phyloP scores from a whole-genome alignment of 2,113 vertebrate species.

The Epinephelus cyanopodus region DNA sequence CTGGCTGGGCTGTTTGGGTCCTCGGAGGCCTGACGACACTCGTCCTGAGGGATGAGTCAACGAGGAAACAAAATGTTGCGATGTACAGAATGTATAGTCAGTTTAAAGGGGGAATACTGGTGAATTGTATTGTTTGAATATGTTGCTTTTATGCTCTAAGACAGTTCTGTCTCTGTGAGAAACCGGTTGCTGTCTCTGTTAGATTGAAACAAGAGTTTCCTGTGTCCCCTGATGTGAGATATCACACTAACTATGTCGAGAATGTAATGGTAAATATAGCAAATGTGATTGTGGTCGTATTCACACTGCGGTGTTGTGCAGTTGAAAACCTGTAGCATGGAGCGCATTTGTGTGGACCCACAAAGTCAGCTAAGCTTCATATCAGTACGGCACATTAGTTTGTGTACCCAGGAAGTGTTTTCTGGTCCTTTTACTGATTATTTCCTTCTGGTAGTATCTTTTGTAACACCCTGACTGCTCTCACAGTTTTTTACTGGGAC shows the following conservation, averaged over 20 bases:
- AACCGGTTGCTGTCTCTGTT: not conserved
- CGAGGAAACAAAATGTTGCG: slow-evolving; percentile 35
- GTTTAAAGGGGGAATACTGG: slow-evolving; percentile 46
- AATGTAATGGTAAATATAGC: slow-evolving; percentile 51
- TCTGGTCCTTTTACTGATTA: slow-evolving; percentile 10
- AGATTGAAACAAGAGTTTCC: slow-evolving; percentile 2
- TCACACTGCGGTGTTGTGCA: slow-evolving; percentile 13
- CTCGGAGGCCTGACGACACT: slow-evolving; percentile 41
- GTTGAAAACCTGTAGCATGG: slow-evolving; percentile 38
- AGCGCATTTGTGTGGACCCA: slow-evolving; percentile 32
- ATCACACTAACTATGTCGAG: slow-evolving; percentile 38
- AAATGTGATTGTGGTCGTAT: slow-evolving; percentile 36
- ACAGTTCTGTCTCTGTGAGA: slow-evolving; percentile 38
- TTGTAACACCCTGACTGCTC: not conserved
- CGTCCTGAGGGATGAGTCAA: slow-evolving; percentile 41
- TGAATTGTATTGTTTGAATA: slow-evolving; percentile 47
- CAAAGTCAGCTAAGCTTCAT: slow-evolving; percentile 12
- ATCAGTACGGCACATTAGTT: not conserved
- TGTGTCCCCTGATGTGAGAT: slow-evolving; percentile 28
- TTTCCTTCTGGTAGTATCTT: not conserved
- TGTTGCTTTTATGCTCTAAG: slow-evolving; percentile 45
- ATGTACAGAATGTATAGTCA: slow-evolving; percentile 32
- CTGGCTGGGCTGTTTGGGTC: slow-evolving; percentile 7
- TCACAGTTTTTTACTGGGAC: slow-evolving; percentile 1
- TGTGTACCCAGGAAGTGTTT: slow-evolving; percentile 17